Evolutionary conservation across 2,888 invertebrate species (phyloP).

Genomic region (Pyrgus malvae): DNA sequence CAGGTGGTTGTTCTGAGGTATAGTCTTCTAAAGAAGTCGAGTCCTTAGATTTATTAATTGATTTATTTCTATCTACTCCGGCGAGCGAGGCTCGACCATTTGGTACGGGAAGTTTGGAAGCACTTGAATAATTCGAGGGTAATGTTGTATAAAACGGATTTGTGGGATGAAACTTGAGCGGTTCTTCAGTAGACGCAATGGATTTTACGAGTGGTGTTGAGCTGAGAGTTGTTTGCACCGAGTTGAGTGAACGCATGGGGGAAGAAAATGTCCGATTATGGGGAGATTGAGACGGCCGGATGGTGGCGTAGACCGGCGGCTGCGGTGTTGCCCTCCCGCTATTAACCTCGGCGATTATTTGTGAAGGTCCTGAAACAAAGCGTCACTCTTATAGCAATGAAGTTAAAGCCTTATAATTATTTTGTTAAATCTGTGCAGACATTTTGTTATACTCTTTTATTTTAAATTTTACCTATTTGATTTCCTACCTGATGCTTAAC

Average conservation of each 20-base stretch:
- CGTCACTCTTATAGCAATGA: neutral
- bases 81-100: constrained; percentile 59
- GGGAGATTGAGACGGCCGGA: constrained; percentile 59
- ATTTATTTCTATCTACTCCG: constrained; percentile 61
- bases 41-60: constrained; percentile 54
- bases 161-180: constrained; percentile 68
- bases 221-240: constrained; percentile 56
- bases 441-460: too few species aligned
- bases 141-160: constrained; percentile 77
- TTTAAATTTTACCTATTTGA: too few species aligned
- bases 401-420: neutral
- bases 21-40: constrained; percentile 47
- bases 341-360: constrained; percentile 62
- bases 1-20: constrained; percentile 55
- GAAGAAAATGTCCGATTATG: constrained; percentile 51
- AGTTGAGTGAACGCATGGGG: constrained; percentile 54
- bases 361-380: constrained; percentile 72
- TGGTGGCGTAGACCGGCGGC: constrained; percentile 72
- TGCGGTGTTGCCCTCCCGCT: constrained; percentile 61
- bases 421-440: neutral
- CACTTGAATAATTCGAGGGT: constrained; percentile 65
- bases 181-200: constrained; percentile 52
- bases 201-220: constrained; percentile 64
- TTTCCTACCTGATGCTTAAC: too few species aligned
- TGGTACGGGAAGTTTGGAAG: constrained; percentile 71